These are phyloP conservation scores for Teleiodes luculella DNA, from an alignment of 2,888 invertebrate genomes.

Conservation along the genomic window DNA sequence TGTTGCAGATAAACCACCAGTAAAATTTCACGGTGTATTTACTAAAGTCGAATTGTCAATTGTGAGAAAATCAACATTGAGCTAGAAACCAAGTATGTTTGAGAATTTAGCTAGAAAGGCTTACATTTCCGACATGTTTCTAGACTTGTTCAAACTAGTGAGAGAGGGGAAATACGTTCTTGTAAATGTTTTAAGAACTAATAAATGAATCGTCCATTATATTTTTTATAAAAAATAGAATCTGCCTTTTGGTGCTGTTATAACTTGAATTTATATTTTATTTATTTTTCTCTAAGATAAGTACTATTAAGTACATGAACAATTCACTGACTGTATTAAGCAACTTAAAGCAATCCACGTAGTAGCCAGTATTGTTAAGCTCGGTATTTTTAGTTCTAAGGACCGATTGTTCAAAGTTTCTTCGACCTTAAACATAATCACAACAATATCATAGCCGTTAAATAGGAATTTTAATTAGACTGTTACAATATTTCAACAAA, in stretches of 20 bases:
- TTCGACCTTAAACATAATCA: not conserved
- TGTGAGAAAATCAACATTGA: constrained; percentile 14
- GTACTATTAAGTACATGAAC: no score
- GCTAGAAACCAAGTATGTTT: constrained; percentile 7
- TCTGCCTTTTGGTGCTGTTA: no score
- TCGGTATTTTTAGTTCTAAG: no score
- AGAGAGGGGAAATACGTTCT: not conserved
- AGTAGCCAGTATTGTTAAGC: not conserved
- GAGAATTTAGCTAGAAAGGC: constrained; percentile 4
- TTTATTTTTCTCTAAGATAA: no score
- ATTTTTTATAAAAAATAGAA: no score
- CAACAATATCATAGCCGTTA: not conserved
- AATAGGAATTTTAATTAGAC: constrained; percentile 1
- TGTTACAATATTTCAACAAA: constrained; percentile 4
- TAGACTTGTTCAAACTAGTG: constrained; percentile 30
- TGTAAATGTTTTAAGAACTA: not conserved
- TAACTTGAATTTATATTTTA: no score
- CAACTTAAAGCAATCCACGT: no score
- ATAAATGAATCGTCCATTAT: no score
- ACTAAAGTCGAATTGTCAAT: constrained; percentile 3
- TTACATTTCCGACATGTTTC: constrained; percentile 40
- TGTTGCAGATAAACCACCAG: no score
- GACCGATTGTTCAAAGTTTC: no score
- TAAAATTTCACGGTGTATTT: no score
- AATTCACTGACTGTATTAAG: no score